Conservation (phyloP, 2,113 vertebrate species). For the Glareola pratincola region DNA sequence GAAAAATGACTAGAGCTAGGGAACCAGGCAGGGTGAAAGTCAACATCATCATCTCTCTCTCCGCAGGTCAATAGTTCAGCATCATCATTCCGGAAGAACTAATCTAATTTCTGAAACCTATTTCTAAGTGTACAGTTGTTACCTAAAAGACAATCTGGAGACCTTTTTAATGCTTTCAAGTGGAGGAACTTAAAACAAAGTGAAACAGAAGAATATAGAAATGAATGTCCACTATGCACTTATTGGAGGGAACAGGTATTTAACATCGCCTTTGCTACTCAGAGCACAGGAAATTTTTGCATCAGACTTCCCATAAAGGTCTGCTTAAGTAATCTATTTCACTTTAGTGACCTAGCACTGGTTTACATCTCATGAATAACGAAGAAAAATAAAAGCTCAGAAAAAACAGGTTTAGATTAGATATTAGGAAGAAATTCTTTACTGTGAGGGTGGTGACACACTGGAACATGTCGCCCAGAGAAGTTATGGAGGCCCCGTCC, state of each 20-base stretch:
- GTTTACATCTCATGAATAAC: background rate
- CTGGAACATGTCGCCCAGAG: too few species aligned
- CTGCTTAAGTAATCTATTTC: background rate
- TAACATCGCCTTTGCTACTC: background rate
- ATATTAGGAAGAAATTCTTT: too few species aligned
- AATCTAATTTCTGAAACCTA: constrained; percentile 12
- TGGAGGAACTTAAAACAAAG: background rate
- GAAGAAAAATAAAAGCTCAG: background rate
- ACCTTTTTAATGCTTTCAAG: background rate
- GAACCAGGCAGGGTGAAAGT: constrained; percentile 9
- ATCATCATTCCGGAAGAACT: constrained; percentile 16
- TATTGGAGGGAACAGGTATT: background rate
- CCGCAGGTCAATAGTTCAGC: constrained; percentile 15
- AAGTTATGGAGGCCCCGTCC: too few species aligned
- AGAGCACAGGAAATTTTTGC: background rate
- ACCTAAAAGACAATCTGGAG: constrained; percentile 30
- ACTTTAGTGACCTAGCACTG: background rate
- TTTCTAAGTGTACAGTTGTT: background rate
- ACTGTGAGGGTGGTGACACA: too few species aligned
- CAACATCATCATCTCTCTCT: constrained; percentile 15
- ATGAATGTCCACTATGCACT: background rate
- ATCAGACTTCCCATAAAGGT: background rate
- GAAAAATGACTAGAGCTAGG: constrained; percentile 9
- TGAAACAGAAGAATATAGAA: background rate
- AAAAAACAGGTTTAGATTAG: background rate